phyloP scores from a whole-genome alignment of 2,888 invertebrate species.

The Drosophila peninsularis region DNA sequence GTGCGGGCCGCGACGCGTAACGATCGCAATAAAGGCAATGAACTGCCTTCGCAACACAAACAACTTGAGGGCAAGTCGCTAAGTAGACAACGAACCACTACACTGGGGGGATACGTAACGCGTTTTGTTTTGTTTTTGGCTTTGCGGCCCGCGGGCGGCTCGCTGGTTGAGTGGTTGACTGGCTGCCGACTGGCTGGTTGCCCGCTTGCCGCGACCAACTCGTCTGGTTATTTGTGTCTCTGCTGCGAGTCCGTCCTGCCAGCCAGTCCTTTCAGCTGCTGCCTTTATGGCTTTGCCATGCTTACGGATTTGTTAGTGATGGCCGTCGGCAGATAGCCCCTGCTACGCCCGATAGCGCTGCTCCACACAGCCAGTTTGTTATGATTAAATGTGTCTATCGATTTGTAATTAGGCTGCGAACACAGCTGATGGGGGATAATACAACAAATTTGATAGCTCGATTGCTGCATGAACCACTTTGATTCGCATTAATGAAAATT shows the following conservation, averaged over 20 bases:
- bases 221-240: conserved; percentile 56
- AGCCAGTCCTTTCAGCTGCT: conserved; percentile 14
- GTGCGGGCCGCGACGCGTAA: conserved; percentile 44
- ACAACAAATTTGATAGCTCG: conserved; percentile 44
- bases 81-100: conserved; percentile 59
- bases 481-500: conserved; percentile 39
- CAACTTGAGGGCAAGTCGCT: conserved; percentile 35
- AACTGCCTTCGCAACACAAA: conserved; percentile 45
- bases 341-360: conserved; percentile 28
- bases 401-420: conserved; percentile 58
- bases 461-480: conserved; percentile 39
- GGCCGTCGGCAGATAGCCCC: conserved; percentile 65
- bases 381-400: conserved; percentile 69
- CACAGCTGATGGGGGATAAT: conserved; percentile 21
- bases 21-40: conserved; percentile 71
- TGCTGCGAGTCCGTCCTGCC: conserved; percentile 30
- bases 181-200: conserved; percentile 19
- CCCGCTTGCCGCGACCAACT: conserved; percentile 26
- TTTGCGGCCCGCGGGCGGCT: conserved; percentile 25
- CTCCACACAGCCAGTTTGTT: conserved; percentile 29
- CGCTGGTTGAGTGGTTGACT: conserved; percentile 13
- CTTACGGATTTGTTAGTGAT: conserved; percentile 76
- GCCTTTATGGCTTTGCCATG: conserved; percentile 74
- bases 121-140: conserved; percentile 15
- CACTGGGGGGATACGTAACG: conserved; percentile 12